Evolutionary conservation across 2,113 vertebrate genomes (phyloP), one percentile per base, ranked within the genome.

Genomic region (Hippolais icterina): DNA sequence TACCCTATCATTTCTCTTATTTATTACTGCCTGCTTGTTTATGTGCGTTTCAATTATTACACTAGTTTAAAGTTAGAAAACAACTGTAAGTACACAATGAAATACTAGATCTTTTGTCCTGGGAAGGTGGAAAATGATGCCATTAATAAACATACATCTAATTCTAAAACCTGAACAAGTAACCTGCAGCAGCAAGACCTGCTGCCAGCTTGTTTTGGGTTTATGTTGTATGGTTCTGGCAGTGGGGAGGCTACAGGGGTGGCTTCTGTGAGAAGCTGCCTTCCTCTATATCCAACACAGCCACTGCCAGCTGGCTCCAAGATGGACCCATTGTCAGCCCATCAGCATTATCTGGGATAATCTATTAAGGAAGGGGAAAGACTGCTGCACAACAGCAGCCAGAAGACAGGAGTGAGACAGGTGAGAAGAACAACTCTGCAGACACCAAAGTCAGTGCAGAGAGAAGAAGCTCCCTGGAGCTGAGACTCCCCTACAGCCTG

Each of bases 381-480:
- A 15, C 8, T 31, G 25, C 47, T 90, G 52, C 22, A 35, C 35
- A 72, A 68, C 11, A 84, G 49, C 39, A 78, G 16, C 19, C 15
- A 27, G 7, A 35, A 71, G 25, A 66, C 3, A 52, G 10, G 14
- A 37, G 20, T 21, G 18, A 60, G 29, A 60, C 6, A 76, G 3
- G 5, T 11, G 9, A 28, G 6, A 59, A 15, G 9, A 84, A 44
- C 22, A 82, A 12, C 17, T 14, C 60, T 60, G 12, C 12, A 69
- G 59, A 37, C 12, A 31, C 10, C 35, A 1, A 46, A 10, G 41
- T 3, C 29, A 37, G 9, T 27, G 53, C 16, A 87, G 20, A n/a
- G n/a, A n/a, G n/a, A 14, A 52, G 7, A 25, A 66, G 10, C 13
- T 85, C 13, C n/a, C 13, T 0, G 0, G 22, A 69, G 8, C 29